Evolutionary conservation across 2,113 vertebrate species (phyloP).

Genomic region (Catharus fuscescens): DNA sequence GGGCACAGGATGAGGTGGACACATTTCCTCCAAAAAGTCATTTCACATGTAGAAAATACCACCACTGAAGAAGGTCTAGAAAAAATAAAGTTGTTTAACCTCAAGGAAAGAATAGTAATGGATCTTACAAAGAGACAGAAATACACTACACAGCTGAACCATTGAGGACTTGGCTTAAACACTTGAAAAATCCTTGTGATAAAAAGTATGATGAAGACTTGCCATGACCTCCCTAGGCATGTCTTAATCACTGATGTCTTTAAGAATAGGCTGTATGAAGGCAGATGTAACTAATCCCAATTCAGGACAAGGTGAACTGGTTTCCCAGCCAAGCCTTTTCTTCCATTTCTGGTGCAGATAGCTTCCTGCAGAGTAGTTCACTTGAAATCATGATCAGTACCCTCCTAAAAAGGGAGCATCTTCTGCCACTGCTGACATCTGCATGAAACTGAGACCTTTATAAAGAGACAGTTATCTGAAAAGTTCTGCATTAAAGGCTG

Average conservation of each 20-base stretch:
- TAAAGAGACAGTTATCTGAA: background rate
- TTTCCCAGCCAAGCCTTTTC: background rate
- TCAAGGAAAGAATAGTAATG: background rate
- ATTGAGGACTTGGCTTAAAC: background rate
- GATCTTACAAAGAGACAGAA: background rate
- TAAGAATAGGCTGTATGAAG: background rate
- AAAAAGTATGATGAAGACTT: background rate
- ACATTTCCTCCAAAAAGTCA: background rate
- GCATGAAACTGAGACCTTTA: background rate
- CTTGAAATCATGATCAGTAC: background rate
- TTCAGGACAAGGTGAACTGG: background rate
- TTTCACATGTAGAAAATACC: background rate
- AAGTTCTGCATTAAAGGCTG: slow-evolving; percentile 35
- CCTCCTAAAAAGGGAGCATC: background rate
- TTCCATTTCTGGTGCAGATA: background rate
- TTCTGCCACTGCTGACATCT: background rate
- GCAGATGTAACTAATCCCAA: background rate
- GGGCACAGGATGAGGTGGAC: background rate
- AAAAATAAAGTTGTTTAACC: background rate
- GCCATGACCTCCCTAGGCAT: background rate
- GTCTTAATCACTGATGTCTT: background rate
- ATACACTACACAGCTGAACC: background rate
- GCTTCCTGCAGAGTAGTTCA: background rate
- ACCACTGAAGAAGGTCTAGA: background rate
- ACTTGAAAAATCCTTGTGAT: background rate